phyloP scores from a whole-genome alignment of 2,888 invertebrate species.

The Himalopsyche tibetana region DNA sequence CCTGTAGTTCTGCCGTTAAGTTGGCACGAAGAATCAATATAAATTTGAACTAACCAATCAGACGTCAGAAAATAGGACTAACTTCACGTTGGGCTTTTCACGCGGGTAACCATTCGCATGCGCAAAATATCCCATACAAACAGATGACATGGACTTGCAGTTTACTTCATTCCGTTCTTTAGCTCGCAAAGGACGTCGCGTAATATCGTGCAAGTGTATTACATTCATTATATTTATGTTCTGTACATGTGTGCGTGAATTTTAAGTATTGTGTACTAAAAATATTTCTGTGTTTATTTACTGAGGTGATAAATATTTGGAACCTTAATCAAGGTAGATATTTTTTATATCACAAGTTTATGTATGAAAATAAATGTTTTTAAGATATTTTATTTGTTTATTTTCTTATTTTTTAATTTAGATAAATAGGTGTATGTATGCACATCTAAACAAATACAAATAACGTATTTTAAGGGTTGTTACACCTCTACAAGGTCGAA shows the following conservation, averaged over 20 bases:
- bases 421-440: not conserved
- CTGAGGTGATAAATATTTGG: slow-evolving; percentile 44
- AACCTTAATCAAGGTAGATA: slow-evolving; percentile 31
- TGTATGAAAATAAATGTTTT: slow-evolving; percentile 5
- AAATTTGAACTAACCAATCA: slow-evolving; percentile 54
- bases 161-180: slow-evolving; percentile 58
- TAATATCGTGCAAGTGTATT: slow-evolving; percentile 54
- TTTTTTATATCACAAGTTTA: not conserved
- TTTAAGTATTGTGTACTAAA: slow-evolving; percentile 48
- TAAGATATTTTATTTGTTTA: slow-evolving; percentile 10
- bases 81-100: slow-evolving; percentile 42
- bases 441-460: not conserved
- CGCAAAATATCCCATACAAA: slow-evolving; percentile 51
- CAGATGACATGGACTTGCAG: slow-evolving; percentile 50
- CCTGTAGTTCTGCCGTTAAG: not conserved
- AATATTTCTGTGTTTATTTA: slow-evolving; percentile 41
- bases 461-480: not conserved
- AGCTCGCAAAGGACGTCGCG: slow-evolving; percentile 52
- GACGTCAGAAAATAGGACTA: slow-evolving; percentile 12
- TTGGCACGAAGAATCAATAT: slow-evolving; percentile 53
- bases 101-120: slow-evolving; percentile 47
- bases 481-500: not conserved
- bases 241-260: slow-evolving; percentile 50
- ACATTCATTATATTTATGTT: slow-evolving; percentile 53
- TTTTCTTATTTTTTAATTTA: slow-evolving; percentile 4